Evolutionary conservation across 2,888 invertebrate genomes (phyloP).

Genomic region (Alviniconcha strummeri): DNA sequence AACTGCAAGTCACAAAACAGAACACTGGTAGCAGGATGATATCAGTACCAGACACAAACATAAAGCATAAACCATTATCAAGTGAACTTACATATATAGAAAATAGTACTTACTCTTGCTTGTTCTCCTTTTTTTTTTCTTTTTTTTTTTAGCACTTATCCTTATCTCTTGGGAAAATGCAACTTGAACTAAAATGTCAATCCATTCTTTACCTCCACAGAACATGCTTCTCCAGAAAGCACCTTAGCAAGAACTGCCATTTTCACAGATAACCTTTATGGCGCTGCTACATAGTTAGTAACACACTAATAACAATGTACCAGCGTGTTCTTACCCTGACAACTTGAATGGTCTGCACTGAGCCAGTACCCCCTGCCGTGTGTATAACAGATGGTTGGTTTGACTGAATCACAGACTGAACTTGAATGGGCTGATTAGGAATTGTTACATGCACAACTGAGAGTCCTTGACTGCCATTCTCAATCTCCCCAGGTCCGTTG

Average conservation of each 20-base stretch:
- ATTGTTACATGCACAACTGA: slow-evolving; percentile 86
- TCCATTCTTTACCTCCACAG: background rate
- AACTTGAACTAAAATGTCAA: slow-evolving; percentile 5
- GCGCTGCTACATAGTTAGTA: too few species aligned
- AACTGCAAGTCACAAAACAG: too few species aligned
- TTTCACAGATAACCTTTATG: background rate
- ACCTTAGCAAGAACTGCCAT: background rate
- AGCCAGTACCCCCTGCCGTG: slow-evolving; percentile 88
- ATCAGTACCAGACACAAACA: too few species aligned
- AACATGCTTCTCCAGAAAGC: background rate
- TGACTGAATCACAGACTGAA: slow-evolving; percentile 83
- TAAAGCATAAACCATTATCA: too few species aligned
- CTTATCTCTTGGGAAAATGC: too few species aligned
- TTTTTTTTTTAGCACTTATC: too few species aligned
- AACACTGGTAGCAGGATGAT: too few species aligned
- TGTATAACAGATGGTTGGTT: slow-evolving; percentile 97
- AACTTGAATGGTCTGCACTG: slow-evolving; percentile 88
- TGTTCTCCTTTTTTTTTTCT: too few species aligned
- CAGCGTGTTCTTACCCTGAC: slow-evolving; percentile 53
- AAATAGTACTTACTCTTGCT: too few species aligned
- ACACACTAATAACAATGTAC: too few species aligned
- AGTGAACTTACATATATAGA: too few species aligned
- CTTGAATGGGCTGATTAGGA: slow-evolving; percentile 79
- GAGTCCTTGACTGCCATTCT: slow-evolving; percentile 57
- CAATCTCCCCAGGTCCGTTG: slow-evolving; percentile 49